Conservation (phyloP, 2,797 vertebrate genomes). For the Apogon hyalosoma region DNA sequence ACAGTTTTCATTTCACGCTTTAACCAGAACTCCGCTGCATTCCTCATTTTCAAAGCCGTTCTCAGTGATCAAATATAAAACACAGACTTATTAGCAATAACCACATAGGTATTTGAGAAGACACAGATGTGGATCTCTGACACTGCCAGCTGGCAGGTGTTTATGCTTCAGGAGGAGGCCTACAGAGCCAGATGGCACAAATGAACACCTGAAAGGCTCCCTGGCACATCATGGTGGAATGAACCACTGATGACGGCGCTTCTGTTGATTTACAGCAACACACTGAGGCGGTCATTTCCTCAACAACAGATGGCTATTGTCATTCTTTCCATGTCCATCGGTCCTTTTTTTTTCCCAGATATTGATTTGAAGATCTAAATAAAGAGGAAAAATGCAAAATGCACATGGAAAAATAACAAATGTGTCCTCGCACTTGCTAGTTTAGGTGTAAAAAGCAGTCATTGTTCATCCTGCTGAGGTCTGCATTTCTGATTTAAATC, state of each 20-base stretch:
- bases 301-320: background rate
- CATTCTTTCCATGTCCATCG: background rate
- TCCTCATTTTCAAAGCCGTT: conserved; percentile 17
- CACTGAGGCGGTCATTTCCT: background rate
- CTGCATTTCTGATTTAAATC: background rate
- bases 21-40: conserved; percentile 32
- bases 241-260: conserved; percentile 17
- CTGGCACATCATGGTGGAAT: conserved; percentile 20
- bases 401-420: background rate
- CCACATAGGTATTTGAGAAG: conserved; percentile 1
- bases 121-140: conserved; percentile 22
- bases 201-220: conserved; percentile 21
- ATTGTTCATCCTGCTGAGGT: background rate
- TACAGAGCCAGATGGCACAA: conserved; percentile 28
- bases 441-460: background rate
- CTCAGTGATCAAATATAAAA: conserved; percentile 17
- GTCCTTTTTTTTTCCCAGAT: background rate
- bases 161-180: background rate
- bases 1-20: background rate
- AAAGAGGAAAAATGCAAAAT: conserved; percentile 15
- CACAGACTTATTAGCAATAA: conserved; percentile 13
- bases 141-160: conserved; percentile 23
- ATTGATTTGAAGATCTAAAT: conserved; percentile 12
- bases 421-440: background rate
- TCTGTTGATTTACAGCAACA: conserved; percentile 10